Conservation (phyloP, 2,113 vertebrate genomes). For the Coptodon bakossiorum region DNA sequence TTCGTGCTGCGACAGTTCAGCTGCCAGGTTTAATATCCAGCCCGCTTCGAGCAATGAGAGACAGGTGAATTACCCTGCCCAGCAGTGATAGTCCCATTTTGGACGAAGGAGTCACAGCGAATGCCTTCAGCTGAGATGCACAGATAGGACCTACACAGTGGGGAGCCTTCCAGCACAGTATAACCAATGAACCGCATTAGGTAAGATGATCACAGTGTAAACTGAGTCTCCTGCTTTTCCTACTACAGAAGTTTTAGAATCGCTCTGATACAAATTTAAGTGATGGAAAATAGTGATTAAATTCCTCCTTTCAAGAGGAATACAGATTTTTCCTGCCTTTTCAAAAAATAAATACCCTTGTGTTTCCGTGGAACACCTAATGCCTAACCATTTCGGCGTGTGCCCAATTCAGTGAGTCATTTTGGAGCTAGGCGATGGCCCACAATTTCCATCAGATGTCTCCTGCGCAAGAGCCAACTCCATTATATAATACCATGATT, state of each 20-base stretch:
- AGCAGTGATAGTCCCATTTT: slow-evolving; percentile 14
- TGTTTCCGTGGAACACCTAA: not conserved
- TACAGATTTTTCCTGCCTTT: not conserved
- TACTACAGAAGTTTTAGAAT: not conserved
- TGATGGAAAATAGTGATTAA: not conserved
- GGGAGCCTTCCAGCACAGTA: not conserved
- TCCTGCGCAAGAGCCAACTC: slow-evolving; percentile 23
- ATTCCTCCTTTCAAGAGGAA: not conserved
- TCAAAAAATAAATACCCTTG: not conserved
- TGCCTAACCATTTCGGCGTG: not conserved
- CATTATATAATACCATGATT: slow-evolving; percentile 54
- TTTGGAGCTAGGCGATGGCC: slow-evolving; percentile 5
- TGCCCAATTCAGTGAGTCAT: slow-evolving; percentile 47
- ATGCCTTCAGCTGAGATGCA: not conserved
- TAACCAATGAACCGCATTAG: not conserved
- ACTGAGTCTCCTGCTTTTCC: not conserved
- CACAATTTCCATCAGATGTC: slow-evolving; percentile 55
- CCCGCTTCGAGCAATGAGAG: not conserved
- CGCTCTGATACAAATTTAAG: not conserved
- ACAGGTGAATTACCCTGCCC: slow-evolving; percentile 26
- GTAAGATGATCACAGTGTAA: not conserved
- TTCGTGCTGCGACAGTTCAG: slow-evolving; percentile 24
- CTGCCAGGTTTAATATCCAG: slow-evolving; percentile 53
- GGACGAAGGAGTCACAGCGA: not conserved
- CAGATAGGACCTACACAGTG: not conserved